These are phyloP conservation scores for Toxonevra muliebris DNA, from an alignment of 2,888 invertebrate species.

Conservation along the genomic window DNA sequence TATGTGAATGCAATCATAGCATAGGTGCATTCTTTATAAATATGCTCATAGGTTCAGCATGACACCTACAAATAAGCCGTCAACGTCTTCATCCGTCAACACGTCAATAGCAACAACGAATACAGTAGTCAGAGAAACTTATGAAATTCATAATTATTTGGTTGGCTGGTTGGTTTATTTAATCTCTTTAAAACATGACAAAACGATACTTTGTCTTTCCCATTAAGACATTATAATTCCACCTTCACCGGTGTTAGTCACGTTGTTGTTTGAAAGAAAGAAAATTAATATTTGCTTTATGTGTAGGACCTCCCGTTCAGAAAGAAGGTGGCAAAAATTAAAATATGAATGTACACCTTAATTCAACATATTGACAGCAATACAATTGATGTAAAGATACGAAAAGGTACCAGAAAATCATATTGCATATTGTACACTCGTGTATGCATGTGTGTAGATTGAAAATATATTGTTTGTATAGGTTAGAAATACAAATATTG, in stretches of 20 bases:
- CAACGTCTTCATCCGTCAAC: background rate
- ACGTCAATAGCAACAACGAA: background rate
- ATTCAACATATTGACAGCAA: background rate
- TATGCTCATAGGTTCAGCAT: no score
- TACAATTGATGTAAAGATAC: conserved; percentile 3
- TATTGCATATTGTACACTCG: background rate
- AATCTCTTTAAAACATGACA: conserved; percentile 32
- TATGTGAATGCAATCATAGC: conserved; percentile 14
- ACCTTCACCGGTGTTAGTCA: conserved; percentile 47
- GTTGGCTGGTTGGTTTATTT: background rate
- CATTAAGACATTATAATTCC: conserved; percentile 35
- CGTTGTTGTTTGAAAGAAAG: conserved; percentile 41
- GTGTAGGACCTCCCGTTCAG: background rate
- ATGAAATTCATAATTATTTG: background rate
- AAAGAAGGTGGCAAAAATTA: conserved; percentile 52
- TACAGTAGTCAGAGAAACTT: conserved; percentile 16
- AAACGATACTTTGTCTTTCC: conserved; percentile 30
- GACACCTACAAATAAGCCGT: conserved; percentile 12
- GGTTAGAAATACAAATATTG: conserved; percentile 55
- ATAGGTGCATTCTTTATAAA: no score
- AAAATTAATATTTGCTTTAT: no score
- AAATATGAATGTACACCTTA: conserved; percentile 49
- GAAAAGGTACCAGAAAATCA: no score
- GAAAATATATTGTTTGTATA: conserved; percentile 46
- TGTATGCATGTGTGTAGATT: background rate